Evolutionary conservation across 2,888 invertebrate species (phyloP).

Genomic region (Diaphora mendica): DNA sequence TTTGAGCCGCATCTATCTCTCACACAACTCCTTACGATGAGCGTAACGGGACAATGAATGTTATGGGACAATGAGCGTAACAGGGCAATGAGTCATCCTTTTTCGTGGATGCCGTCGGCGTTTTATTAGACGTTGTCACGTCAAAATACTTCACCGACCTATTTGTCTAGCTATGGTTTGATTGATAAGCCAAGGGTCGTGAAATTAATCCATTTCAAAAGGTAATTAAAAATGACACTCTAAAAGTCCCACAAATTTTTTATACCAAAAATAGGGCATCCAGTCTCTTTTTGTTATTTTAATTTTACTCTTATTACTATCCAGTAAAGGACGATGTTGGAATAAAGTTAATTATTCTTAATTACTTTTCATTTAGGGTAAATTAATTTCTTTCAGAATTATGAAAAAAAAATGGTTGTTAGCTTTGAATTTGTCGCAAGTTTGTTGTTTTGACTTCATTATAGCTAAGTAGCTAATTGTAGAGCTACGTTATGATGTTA

Average conservation of each 20-base stretch:
- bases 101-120: no score
- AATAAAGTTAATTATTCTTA: constrained; percentile 60
- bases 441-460: neutral
- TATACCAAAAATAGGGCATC: constrained; percentile 13
- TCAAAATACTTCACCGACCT: neutral
- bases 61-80: no score
- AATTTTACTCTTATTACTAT: constrained; percentile 45
- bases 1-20: no score
- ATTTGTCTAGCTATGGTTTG: neutral
- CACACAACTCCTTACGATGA: no score
- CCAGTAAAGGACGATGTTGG: constrained; percentile 34
- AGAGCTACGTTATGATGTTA: neutral
- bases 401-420: neutral
- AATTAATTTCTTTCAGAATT: constrained; percentile 55
- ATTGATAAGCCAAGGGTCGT: neutral
- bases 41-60: no score
- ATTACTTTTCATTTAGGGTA: constrained; percentile 58
- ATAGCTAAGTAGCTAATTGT: neutral
- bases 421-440: neutral
- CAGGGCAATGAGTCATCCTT: no score
- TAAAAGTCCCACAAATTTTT: neutral
- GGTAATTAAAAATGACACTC: neutral
- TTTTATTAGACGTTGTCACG: no score
- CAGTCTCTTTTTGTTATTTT: constrained; percentile 25
- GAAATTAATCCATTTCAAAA: neutral